These are phyloP conservation scores for Neoseiulus cucumeris DNA, from an alignment of 1,140 invertebrate genomes.

Conservation along the genomic window DNA sequence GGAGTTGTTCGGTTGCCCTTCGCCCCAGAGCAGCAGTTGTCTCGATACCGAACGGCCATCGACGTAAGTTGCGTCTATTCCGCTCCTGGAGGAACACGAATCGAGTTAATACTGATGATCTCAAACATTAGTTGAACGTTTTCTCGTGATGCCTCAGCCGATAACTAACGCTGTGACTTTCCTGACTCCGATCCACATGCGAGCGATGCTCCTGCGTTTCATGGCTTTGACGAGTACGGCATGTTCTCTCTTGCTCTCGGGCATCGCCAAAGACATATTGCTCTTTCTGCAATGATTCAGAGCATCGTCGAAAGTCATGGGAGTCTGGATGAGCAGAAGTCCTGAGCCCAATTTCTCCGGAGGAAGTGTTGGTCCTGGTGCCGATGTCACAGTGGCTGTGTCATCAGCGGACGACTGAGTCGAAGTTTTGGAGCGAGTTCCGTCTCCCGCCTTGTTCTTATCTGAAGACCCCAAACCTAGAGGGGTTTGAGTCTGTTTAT, in stretches of 20 bases:
- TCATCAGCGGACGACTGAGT: no score
- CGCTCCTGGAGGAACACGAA: neutral
- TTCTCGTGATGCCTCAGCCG: neutral
- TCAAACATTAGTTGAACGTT: no score
- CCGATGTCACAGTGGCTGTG: no score
- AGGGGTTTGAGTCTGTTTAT: no score
- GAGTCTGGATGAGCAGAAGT: slow-evolving; percentile 12
- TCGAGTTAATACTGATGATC: no score
- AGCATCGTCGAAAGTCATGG: slow-evolving; percentile 17
- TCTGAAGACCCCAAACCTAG: no score
- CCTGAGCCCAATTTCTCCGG: neutral
- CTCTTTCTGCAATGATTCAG: slow-evolving; percentile 13
- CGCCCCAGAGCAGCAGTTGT: slow-evolving; percentile 16
- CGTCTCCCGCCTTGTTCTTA: no score
- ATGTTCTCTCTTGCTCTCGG: slow-evolving; percentile 13
- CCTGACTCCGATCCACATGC: slow-evolving; percentile 16
- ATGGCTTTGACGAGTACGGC: slow-evolving; percentile 14
- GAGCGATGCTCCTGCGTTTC: slow-evolving; percentile 15
- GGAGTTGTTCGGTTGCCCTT: slow-evolving; percentile 18
- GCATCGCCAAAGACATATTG: slow-evolving; percentile 16
- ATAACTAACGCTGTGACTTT: slow-evolving; percentile 12
- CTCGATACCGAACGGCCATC: slow-evolving; percentile 11
- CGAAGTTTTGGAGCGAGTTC: no score
- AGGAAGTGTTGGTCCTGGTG: neutral
- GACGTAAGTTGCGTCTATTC: slow-evolving; percentile 14